Evolutionary conservation across 2,888 invertebrate genomes (phyloP), one percentile per base, ranked within the genome.

Genomic region (Brenthis ino): DNA sequence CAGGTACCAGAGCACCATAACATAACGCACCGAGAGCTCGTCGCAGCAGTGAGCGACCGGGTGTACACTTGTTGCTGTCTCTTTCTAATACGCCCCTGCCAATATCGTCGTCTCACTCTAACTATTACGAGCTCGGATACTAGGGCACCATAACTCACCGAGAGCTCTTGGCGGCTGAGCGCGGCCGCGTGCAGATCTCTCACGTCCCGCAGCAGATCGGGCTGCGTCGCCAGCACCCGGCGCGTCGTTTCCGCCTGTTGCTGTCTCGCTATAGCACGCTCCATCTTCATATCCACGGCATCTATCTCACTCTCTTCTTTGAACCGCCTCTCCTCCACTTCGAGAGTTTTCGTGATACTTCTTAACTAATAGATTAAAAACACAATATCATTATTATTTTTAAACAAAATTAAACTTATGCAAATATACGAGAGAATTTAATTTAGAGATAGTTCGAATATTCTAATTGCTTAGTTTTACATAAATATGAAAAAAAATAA

Each of bases 231-330:
- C 14, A 50, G 48, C 28, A 60, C 28, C 11, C 24, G n/a, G 8
- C 48, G 60, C 60, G 50, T 24, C 5, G 48, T 50, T 2, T 50
- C 50, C 5, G 28, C n/a, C 13, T 60, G 48, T 16, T 60, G 60
- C 24, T 12, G 60, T 60, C 50, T 60, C 50, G 60, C 60, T 50
- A 16, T 33, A n/a, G 3, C 60, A 2, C 48, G 28, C 14, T 50
- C 60, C 28, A n/a, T 48, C 11, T 50, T 28, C 60, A 60, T 60
- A 60, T 60, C 50, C n/a, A 50, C 33, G 3, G 28, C n/a, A 16
- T 24, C 50, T 60, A 5, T 4, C 1, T 60, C 28, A 11, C 33
- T 50, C 28, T 50, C 50, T 13, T 50, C 28, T 33, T 43, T 28
- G 50, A 2, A 60, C 16, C 2, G 11, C n/a, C 28, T 11, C 1